Base-by-base conservation (phyloP, 2,797 vertebrate genomes). In the Eptatretus atami region DNA sequence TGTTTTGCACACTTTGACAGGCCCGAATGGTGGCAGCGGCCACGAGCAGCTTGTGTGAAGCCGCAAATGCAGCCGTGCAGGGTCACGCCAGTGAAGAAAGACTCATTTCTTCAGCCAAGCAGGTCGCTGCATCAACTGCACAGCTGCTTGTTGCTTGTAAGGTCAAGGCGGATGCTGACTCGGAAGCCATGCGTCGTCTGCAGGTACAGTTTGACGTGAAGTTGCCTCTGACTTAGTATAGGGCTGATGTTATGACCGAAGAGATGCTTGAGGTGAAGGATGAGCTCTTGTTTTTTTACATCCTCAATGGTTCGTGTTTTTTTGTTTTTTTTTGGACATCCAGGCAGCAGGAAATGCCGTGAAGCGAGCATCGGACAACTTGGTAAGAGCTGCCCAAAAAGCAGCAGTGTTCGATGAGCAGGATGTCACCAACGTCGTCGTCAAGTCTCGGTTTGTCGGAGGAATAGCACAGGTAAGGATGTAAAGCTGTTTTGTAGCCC, bases 71-170 rank as follows among this genome's bases (percentile, higher is more conserved):
- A 64, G 93, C 87, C 0, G 88, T 98, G 11, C 86, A 93, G 73
- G 90, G 90, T 66, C 90, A 98, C 0, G 88, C 90, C 73, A 98
- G 87, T 1, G 88, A 98, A 69, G 90, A 98, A 78, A 98, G 95
- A 70, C 84, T 98, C 70, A 98, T 95, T 77, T 98, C 79, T 12
- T 98, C 88, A 0, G 90, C 90, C 70, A 98, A 98, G 72, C 90
- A 98, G 73, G 90, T 98, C 2, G 90, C 90, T 0, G 90, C 88
- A 10, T 95, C 88, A 68, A 96, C 90, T 0, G 90, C 90, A 52
- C 90, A 96, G 74, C 73, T 96, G 68, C 80, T 96, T 64, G 90
- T 98, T 71, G 88, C 90, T 69, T 95, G 88, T 73, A 98, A 98
- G 71, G 90, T 98, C 70, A 94, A 93, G 71, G 90, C 90, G 1